Evolutionary conservation across 1,140 invertebrate genomes (phyloP), one percentile per base, ranked within the genome.

Genomic region (Ladona fulva): DNA sequence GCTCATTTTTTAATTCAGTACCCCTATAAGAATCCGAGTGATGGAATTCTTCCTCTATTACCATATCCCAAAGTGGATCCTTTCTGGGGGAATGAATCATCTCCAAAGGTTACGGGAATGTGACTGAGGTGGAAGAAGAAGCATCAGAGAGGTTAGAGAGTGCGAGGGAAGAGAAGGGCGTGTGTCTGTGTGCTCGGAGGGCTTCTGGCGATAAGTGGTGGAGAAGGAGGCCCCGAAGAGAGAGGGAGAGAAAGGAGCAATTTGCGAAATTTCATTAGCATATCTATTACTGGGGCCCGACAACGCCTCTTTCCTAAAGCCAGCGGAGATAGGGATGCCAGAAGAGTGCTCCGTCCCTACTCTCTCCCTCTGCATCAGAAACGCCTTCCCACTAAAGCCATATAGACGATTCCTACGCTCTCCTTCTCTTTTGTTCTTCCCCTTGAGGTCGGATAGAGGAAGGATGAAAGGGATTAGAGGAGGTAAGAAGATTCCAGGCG

Each of bases 211-310:
- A 22, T 19, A 22, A 22, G 52, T 19, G 52, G n/a, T 12, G 52
- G 52, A 12, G n/a, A 22, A 66, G 52, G 52, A 22, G 52, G 19
- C 44, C 19, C 44, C 10, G 44, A 52, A n/a, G 44, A 52, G 44
- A 19, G 44, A 19, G 44, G 44, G 19, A 19, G 44, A 52, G 52
- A 66, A 12, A 66, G 52, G 52, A 66, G 52, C 52, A 66, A 66
- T 66, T 66, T 66, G 52, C 52, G 52, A 66, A 66, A 66, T 66
- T 66, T 66, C 52, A 66, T 66, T 66, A 66, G 52, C 52, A 66
- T 66, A 66, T 66, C 52, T 66, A 66, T 66, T 66, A 66, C 52
- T 1, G 52, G 12, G 52, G 52, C 52, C 29, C 52, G 44, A 52
- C 44, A 52, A 52, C 44, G 44, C 44, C 44, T 52, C 44, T 19